These are phyloP conservation scores for Maconellicoccus hirsutus DNA, from an alignment of 1,140 invertebrate genomes.

Conservation along the genomic window DNA sequence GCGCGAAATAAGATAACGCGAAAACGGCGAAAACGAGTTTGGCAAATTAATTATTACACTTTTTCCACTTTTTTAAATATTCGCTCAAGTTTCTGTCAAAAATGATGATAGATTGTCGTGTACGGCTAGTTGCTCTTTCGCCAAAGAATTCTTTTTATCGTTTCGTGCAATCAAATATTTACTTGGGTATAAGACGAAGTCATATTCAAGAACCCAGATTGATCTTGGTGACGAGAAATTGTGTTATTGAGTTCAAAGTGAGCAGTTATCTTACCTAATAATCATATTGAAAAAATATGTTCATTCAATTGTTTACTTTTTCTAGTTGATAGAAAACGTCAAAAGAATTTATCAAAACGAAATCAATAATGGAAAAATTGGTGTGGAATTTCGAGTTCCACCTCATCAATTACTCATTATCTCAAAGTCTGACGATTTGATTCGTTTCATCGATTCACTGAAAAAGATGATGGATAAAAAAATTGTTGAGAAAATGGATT, in stretches of 20 bases:
- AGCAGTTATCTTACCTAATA: background rate
- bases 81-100: background rate
- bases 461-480: background rate
- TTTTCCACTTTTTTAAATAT: too few relatives aligned
- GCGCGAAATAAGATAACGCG: too few relatives aligned
- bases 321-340: background rate
- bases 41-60: too few relatives aligned
- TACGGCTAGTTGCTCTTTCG: background rate
- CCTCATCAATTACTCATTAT: constrained; percentile 5
- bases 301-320: background rate
- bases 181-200: background rate
- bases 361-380: background rate
- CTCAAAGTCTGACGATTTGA: background rate
- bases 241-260: constrained; percentile 7
- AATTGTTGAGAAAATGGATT: background rate
- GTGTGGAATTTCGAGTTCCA: background rate
- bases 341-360: constrained; percentile 6
- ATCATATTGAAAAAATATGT: background rate
- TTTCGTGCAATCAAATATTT: background rate
- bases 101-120: background rate
- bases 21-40: too few relatives aligned
- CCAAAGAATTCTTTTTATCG: background rate
- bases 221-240: background rate
- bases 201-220: background rate
- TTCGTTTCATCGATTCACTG: background rate